Conservation (phyloP, 2,888 invertebrate genomes). For the Drosophila cyrtoloma region DNA sequence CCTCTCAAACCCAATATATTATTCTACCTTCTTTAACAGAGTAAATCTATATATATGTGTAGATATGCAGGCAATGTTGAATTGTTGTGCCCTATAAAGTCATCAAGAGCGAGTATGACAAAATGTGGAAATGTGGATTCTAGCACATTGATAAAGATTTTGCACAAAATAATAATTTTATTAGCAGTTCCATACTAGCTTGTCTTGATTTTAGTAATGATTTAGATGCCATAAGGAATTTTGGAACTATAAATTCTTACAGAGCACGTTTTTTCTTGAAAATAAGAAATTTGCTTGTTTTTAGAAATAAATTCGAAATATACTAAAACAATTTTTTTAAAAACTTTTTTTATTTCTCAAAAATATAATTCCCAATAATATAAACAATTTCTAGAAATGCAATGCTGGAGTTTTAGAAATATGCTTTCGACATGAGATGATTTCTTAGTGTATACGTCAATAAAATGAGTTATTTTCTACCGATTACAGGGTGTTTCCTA, state of each 20-base stretch:
- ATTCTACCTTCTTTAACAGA: neutral
- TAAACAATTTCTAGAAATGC: neutral
- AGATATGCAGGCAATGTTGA: slow-evolving; percentile 30
- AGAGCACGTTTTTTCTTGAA: too few relatives aligned
- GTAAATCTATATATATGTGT: neutral
- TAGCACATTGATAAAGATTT: neutral
- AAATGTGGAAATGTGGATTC: neutral
- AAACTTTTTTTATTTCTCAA: rapidly evolving
- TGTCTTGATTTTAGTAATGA: neutral
- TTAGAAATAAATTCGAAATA: neutral
- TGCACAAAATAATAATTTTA: neutral
- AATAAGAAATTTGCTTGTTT: neutral
- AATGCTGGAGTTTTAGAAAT: neutral
- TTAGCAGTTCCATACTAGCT: neutral
- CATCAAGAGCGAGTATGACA: neutral
- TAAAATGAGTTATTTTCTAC: rapidly evolving
- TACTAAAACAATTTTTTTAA: neutral
- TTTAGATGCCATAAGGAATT: neutral
- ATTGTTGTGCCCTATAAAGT: slow-evolving; percentile 10
- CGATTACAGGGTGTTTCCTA: neutral
- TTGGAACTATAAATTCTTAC: neutral
- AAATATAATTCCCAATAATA: neutral
- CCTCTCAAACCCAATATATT: neutral
- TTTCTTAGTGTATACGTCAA: too few relatives aligned
- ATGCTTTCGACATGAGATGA: neutral